Evolutionary conservation across 2,113 vertebrate species (phyloP).

Genomic region (Emydocephalus ijimae): DNA sequence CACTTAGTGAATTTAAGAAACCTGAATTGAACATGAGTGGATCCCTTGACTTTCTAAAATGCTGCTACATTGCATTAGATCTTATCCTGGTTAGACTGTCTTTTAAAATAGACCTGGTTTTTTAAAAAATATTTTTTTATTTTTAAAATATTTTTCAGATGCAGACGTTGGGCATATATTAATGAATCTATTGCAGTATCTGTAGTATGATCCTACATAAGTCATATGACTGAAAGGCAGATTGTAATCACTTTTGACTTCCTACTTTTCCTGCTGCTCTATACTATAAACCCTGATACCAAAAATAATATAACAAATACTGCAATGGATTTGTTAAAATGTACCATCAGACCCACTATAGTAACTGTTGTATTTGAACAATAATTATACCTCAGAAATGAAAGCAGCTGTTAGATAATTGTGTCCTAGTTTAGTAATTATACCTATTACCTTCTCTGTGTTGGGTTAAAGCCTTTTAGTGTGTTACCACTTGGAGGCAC

Average conservation of each 20-base stretch:
- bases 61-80: neutral
- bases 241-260: neutral
- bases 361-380: neutral
- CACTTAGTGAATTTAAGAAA: neutral
- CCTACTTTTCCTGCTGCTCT: neutral
- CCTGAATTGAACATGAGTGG: neutral
- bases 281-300: neutral
- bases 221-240: neutral
- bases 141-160: neutral
- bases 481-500: constrained; percentile 24
- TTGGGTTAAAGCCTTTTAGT: neutral
- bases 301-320: neutral
- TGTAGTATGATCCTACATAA: neutral
- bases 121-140: neutral
- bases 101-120: neutral
- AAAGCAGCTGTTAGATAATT: neutral
- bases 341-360: neutral
- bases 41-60: neutral
- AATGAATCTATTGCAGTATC: neutral
- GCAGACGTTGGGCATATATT: neutral
- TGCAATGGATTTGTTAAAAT: neutral
- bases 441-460: neutral
- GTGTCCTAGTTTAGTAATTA: neutral
- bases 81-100: neutral
- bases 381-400: neutral